Evolutionary conservation across 2,888 invertebrate species (phyloP), one percentile per base, ranked within the genome.

Genomic region (Bembecia ichneumoniformis): DNA sequence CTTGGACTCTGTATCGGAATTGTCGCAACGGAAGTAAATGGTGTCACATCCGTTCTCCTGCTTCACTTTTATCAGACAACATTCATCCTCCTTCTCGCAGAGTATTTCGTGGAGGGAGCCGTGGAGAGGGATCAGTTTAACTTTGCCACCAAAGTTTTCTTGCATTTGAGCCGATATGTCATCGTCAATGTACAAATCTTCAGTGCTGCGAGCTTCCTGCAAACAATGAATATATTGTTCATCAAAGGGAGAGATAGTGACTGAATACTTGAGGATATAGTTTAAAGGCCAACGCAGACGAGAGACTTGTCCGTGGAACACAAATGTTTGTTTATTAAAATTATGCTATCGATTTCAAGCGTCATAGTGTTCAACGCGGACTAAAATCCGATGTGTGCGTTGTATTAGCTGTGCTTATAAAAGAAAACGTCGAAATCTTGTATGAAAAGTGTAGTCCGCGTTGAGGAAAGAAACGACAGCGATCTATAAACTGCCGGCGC

Each of bases 121-220:
- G 64, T 82, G 82, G 9, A 87, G 57, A 0, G 87, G 87, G 9
- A 84, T 78, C 36, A 87, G 67, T 54, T 81, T 79, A 52, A 87
- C 78, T 51, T 64, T 68, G 1, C 82, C 82, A 51, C 83, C 82
- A 59, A 86, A 86, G 63, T 79, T 81, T 49, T 86, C 86, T 54
- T 83, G 82, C 75, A 83, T 73, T 17, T 84, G 81, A 2, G 83
- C 76, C 1, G 87, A 83, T 35, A 88, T 65, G 56, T 89, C 88
- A 65, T 89, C 89, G 64, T 89, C 88, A 59, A 89, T 89, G 70
- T 89, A 89, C 47, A 89, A 63, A 60, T 88, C 89, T 56, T 89
- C 88, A n/a, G 87, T 88, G 65, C 88, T 88, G 64, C 76, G 76
- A 62, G 87, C 87, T 77, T 88, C 83, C 88, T 88, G 69, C 3